Evolutionary conservation across 2,797 vertebrate species (phyloP).

Genomic region (Protonibea diacanthus): DNA sequence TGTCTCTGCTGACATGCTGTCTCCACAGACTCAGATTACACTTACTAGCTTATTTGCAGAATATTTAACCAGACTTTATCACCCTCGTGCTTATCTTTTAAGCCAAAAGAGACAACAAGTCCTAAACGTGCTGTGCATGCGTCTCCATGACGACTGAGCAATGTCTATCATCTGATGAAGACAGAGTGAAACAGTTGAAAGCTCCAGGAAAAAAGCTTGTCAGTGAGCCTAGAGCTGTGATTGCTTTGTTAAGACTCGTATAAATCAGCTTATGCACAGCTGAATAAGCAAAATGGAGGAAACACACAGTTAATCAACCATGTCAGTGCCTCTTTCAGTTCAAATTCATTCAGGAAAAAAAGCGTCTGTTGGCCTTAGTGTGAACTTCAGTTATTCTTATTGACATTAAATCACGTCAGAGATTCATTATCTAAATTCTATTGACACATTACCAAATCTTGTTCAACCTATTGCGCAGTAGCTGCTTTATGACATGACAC

Average conservation of each 20-base stretch:
- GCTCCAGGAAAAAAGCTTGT: background rate
- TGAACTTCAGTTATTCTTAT: constrained; percentile 15
- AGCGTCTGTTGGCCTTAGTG: background rate
- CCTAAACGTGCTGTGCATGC: background rate
- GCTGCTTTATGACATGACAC: background rate
- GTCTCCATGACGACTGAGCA: background rate
- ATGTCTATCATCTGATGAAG: background rate
- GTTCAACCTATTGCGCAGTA: constrained; percentile 5
- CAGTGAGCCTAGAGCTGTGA: background rate
- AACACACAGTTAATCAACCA: background rate
- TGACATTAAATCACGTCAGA: background rate
- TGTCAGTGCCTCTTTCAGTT: background rate
- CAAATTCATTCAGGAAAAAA: background rate
- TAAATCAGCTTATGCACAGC: background rate
- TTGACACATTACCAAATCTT: constrained; percentile 3
- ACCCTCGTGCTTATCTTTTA: background rate
- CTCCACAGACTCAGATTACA: background rate
- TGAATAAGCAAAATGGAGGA: background rate
- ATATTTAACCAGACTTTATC: background rate
- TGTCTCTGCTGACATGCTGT: background rate
- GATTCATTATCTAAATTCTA: background rate
- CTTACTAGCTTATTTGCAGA: background rate
- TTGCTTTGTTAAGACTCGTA: background rate
- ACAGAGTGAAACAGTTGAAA: background rate
- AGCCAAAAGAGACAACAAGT: background rate